Evolutionary conservation across 2,797 vertebrate species (phyloP).

Genomic region (Sylvia borin): DNA sequence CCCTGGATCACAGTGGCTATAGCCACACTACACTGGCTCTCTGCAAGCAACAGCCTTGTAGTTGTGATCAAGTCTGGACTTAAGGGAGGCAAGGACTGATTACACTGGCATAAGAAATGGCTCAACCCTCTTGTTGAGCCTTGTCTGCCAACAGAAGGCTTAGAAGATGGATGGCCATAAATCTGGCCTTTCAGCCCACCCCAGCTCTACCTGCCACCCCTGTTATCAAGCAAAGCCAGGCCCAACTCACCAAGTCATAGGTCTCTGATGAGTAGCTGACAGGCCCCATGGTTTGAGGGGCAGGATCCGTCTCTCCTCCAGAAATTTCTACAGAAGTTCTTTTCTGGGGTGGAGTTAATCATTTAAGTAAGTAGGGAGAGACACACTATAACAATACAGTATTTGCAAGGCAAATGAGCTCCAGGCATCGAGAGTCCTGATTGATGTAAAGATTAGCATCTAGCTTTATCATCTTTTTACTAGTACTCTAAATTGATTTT

Average conservation of each 20-base stretch:
- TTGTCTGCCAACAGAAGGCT: not conserved
- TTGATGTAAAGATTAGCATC: not conserved
- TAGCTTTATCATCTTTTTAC: not conserved
- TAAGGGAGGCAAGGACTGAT: not conserved
- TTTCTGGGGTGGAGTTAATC: not conserved
- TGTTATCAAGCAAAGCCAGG: not conserved
- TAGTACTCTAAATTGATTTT: not conserved
- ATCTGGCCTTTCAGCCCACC: not conserved
- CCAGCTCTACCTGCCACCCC: not conserved
- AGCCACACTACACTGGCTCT: fast-evolving
- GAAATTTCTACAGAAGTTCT: conserved; percentile 20
- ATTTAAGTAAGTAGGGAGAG: conserved; percentile 12
- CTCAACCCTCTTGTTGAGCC: not conserved
- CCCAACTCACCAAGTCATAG: conserved; percentile 58
- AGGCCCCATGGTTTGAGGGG: conserved; percentile 37
- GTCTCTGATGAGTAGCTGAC: conserved; percentile 61
- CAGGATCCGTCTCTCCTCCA: not conserved
- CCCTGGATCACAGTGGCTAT: not conserved
- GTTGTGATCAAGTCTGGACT: not conserved
- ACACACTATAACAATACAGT: not conserved
- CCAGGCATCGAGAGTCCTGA: not conserved
- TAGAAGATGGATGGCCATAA: not conserved
- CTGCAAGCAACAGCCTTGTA: not conserved
- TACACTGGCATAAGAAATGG: fast-evolving
- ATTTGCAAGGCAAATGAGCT: conserved; percentile 67